These are phyloP conservation scores for Apamea monoglypha DNA, from an alignment of 2,888 invertebrate species.

Conservation along the genomic window DNA sequence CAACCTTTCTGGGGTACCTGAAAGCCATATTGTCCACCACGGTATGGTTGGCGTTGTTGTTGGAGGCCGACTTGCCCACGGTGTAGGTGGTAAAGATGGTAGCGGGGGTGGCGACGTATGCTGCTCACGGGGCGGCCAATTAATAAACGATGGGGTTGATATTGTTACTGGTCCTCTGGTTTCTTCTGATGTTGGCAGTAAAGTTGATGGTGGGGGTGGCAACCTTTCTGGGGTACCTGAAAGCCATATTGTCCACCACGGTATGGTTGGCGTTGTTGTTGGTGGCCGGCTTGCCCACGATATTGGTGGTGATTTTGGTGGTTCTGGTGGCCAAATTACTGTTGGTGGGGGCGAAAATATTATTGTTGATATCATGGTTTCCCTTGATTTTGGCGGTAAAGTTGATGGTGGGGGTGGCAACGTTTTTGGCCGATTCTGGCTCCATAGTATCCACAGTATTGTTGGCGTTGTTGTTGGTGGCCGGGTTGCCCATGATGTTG, in stretches of 20 bases:
- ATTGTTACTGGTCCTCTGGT: not conserved
- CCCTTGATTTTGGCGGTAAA: not conserved
- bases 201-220: not conserved
- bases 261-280: not conserved
- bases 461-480: slow-evolving; percentile 22
- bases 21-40: slow-evolving; percentile 3
- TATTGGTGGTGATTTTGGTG: not conserved
- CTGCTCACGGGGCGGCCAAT: not conserved
- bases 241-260: slow-evolving; percentile 3
- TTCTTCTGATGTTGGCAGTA: not conserved
- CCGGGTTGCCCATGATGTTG: not conserved
- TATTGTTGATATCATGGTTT: not conserved
- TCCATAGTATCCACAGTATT: not conserved
- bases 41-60: slow-evolving; percentile 8
- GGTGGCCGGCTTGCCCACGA: not conserved
- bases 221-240: not conserved
- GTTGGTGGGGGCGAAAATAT: not conserved
- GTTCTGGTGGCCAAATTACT: slow-evolving; percentile 13
- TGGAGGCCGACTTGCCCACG: not conserved
- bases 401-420: not conserved
- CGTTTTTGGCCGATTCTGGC: not conserved
- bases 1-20: not conserved
- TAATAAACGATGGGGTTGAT: not conserved
- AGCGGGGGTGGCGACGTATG: not conserved
- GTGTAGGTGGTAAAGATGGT: not conserved